A percentile compares a stretch with the other conserved stretches of the same genome.
Conservation (phyloP, 2,888 invertebrate species). For the Spilosoma lubricipeda region DNA sequence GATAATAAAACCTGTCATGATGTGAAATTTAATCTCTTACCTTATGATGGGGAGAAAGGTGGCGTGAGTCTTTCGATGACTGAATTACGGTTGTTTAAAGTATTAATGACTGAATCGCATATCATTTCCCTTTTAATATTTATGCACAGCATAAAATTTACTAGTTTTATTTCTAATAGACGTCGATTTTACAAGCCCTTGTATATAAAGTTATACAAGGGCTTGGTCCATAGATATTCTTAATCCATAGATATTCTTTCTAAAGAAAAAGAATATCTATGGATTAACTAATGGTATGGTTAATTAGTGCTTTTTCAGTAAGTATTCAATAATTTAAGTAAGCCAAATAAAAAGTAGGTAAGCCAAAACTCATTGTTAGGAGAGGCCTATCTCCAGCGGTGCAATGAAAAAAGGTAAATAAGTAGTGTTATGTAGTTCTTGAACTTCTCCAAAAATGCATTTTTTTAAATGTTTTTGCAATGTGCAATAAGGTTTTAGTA, state of each 20-base stretch:
- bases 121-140: neutral
- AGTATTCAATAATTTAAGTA: too few relatives aligned
- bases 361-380: too few relatives aligned
- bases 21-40: neutral
- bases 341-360: too few relatives aligned
- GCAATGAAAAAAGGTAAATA: too few relatives aligned
- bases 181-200: neutral
- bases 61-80: neutral
- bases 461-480: neutral
- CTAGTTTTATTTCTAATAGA: neutral
- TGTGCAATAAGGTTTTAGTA: neutral
- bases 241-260: too few relatives aligned
- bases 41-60: neutral
- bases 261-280: too few relatives aligned
- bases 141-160: neutral
- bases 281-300: too few relatives aligned
- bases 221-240: too few relatives aligned
- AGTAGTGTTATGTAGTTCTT: neutral
- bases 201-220: too few relatives aligned
- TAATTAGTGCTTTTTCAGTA: too few relatives aligned
- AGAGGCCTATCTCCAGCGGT: too few relatives aligned
- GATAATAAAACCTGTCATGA: neutral
- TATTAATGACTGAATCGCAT: neutral
- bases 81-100: neutral
- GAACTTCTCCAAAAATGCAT: neutral